Conservation (phyloP, 2,888 invertebrate species). For the Hemaris fuciformis region DNA sequence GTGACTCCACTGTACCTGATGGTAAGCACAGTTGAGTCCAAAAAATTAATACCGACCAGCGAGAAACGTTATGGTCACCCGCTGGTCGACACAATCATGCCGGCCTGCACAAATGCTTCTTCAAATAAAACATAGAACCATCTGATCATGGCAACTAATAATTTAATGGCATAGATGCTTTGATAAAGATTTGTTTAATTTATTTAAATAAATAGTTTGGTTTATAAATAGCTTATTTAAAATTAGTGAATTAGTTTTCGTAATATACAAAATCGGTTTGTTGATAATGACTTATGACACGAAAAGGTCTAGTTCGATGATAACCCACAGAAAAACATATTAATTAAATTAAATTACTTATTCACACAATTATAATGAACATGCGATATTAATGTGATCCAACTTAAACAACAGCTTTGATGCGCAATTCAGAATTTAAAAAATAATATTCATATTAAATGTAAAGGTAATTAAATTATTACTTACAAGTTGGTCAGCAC, state of each 20-base stretch:
- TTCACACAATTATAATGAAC: not conserved
- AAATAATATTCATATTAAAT: not conserved
- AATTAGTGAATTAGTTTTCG: not conserved
- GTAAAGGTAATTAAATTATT: conserved; percentile 13
- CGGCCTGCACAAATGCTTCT: too few species aligned
- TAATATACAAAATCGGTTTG: not conserved
- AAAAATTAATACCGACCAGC: too few species aligned
- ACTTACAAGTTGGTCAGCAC: conserved; percentile 73
- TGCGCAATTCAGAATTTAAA: not conserved
- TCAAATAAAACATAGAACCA: too few species aligned
- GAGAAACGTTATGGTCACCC: too few species aligned
- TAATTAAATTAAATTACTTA: not conserved
- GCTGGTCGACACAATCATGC: too few species aligned
- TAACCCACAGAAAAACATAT: conserved; percentile 29
- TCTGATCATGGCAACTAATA: too few species aligned
- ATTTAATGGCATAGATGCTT: too few species aligned
- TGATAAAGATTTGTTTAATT: too few species aligned
- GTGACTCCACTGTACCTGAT: too few species aligned
- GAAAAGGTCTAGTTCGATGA: conserved; percentile 27
- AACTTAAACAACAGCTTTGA: not conserved
- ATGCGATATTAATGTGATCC: not conserved
- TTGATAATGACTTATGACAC: not conserved
- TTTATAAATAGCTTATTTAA: not conserved
- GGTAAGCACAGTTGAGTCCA: too few species aligned
- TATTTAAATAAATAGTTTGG: not conserved